A percentile compares a stretch with the other conserved stretches of the same genome.
Conservation (phyloP, 2,113 vertebrate species). For the Anser cygnoides region DNA sequence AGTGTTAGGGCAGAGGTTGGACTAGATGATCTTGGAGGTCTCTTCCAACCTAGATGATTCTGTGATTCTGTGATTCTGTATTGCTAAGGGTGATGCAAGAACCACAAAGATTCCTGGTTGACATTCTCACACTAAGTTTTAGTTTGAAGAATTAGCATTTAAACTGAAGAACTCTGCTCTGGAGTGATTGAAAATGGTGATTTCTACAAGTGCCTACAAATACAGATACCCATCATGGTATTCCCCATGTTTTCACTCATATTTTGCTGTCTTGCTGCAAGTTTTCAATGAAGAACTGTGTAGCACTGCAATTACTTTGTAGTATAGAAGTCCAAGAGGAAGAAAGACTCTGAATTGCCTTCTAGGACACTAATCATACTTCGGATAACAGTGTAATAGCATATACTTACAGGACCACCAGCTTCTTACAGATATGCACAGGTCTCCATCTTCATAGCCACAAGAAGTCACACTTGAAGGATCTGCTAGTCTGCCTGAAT, state of each 20-base stretch:
- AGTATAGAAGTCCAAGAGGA: neutral
- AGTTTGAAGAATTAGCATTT: neutral
- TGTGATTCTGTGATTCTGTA: neutral
- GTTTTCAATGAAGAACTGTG: neutral
- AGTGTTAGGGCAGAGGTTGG: too few relatives aligned
- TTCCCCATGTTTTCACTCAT: neutral
- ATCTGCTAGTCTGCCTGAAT: slow-evolving; percentile 77
- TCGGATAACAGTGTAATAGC: neutral
- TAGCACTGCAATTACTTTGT: neutral
- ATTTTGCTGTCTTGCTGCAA: neutral
- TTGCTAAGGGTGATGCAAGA: neutral
- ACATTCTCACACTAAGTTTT: neutral
- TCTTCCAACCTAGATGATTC: too few relatives aligned
- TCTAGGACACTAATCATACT: neutral
- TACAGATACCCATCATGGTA: rapidly evolving
- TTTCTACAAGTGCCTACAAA: neutral
- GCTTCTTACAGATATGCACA: slow-evolving; percentile 72
- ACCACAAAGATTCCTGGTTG: neutral
- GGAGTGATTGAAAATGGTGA: neutral
- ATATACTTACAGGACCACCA: slow-evolving; percentile 83
- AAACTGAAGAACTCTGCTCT: neutral
- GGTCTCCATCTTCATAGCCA: slow-evolving; percentile 54
- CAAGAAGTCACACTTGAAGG: slow-evolving; percentile 40
- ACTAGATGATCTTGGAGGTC: too few relatives aligned
- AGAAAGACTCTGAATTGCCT: neutral